These are phyloP conservation scores for Mythimna impura DNA, from an alignment of 2,888 invertebrate species.

Conservation along the genomic window DNA sequence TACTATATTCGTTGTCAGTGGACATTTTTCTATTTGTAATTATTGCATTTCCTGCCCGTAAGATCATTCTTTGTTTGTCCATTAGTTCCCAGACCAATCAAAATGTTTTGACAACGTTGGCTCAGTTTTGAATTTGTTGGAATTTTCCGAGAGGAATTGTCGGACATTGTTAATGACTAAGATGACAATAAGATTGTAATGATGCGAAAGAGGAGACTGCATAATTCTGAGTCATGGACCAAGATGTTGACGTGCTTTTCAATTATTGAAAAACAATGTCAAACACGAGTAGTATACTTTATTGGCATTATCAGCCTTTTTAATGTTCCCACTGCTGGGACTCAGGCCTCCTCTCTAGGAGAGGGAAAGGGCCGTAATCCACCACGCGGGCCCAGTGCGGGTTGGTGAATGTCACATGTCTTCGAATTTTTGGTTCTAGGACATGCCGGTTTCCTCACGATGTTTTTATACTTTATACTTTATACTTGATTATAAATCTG, in stretches of 20 bases:
- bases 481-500: no score
- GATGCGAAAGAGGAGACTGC: background rate
- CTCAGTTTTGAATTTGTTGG: background rate
- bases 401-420: no score
- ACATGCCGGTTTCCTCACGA: no score
- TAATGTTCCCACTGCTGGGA: no score
- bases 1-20: background rate
- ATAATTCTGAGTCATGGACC: background rate
- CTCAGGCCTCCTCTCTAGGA: no score
- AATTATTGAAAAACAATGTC: background rate
- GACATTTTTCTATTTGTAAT: background rate
- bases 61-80: background rate
- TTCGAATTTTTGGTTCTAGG: no score
- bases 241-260: background rate
- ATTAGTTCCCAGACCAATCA: constrained; percentile 3
- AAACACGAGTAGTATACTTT: no score
- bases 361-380: no score
- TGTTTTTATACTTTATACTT: no score
- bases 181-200: background rate
- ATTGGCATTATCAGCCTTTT: no score
- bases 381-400: no score
- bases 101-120: constrained; percentile 32
- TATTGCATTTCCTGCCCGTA: constrained; percentile 6
- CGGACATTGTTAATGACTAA: background rate
- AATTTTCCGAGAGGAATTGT: constrained; percentile 15